Evolutionary conservation across 2,797 vertebrate genomes (phyloP).

Genomic region (Masticophis lateralis): DNA sequence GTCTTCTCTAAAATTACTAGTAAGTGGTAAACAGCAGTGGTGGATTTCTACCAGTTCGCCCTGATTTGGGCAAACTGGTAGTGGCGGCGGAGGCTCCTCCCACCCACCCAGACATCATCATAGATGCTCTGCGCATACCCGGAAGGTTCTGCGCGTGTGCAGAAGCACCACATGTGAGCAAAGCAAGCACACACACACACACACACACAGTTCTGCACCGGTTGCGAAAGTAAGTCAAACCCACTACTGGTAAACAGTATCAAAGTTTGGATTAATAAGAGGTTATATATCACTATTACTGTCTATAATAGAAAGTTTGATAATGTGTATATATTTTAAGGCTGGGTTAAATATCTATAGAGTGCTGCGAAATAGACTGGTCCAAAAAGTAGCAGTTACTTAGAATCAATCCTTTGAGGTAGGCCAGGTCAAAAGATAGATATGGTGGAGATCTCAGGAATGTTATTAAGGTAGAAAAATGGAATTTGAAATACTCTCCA

Average conservation of each 20-base stretch:
- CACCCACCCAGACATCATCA: too few species aligned
- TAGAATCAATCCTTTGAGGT: background rate
- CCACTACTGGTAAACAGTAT: background rate
- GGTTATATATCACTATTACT: background rate
- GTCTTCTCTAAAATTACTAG: background rate
- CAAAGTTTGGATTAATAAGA: background rate
- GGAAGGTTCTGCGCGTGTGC: too few species aligned
- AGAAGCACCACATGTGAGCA: too few species aligned
- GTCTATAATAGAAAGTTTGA: background rate
- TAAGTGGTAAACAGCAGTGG: background rate
- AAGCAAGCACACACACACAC: too few species aligned
- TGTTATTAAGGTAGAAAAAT: background rate
- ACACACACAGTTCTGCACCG: too few species aligned
- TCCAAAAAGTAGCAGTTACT: background rate
- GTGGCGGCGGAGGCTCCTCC: too few species aligned
- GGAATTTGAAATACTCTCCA: background rate
- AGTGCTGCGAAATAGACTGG: background rate
- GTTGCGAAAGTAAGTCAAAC: too few species aligned
- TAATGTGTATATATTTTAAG: background rate
- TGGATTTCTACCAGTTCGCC: too few species aligned
- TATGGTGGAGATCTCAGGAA: background rate
- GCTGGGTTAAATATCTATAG: background rate
- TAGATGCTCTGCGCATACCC: too few species aligned
- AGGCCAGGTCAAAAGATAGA: background rate
- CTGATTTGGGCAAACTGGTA: too few species aligned